phyloP scores from a whole-genome alignment of 2,113 vertebrate species.

The Istiophorus platypterus region DNA sequence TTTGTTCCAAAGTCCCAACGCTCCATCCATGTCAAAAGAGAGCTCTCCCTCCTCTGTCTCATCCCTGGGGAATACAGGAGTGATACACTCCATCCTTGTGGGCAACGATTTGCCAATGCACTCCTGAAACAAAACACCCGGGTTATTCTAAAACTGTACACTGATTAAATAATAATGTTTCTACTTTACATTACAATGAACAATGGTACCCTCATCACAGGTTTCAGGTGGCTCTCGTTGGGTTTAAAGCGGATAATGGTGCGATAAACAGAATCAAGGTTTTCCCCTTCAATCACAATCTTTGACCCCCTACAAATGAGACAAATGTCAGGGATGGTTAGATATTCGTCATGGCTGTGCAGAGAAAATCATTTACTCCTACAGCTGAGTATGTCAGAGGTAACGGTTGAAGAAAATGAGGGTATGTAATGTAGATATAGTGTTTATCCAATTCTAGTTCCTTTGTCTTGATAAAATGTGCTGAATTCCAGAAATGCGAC shows the following conservation, averaged over 20 bases:
- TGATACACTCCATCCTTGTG: constrained; percentile 83
- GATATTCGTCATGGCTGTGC: not conserved
- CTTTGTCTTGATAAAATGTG: not conserved
- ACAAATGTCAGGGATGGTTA: constrained; percentile 1
- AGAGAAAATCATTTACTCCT: not conserved
- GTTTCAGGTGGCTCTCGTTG: constrained; percentile 84
- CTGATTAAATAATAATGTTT: not conserved
- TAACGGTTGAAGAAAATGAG: not conserved
- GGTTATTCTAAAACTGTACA: not conserved
- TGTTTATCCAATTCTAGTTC: not conserved
- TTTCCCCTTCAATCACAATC: constrained; percentile 88
- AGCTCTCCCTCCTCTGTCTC: constrained; percentile 86
- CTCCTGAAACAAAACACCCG: constrained; percentile 70
- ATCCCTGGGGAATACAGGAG: constrained; percentile 85
- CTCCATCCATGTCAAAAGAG: constrained; percentile 88
- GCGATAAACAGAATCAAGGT: constrained; percentile 90
- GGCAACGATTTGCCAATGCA: constrained; percentile 78
- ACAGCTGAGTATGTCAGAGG: not conserved
- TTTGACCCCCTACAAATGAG: constrained; percentile 85
- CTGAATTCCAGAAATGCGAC: not conserved
- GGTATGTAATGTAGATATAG: not conserved
- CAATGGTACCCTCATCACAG: constrained; percentile 78
- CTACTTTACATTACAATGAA: not conserved
- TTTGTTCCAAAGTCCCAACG: constrained; percentile 75
- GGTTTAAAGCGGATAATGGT: constrained; percentile 86